These are phyloP conservation scores for Chloromyia formosa DNA, from an alignment of 2,888 invertebrate species.

Conservation along the genomic window DNA sequence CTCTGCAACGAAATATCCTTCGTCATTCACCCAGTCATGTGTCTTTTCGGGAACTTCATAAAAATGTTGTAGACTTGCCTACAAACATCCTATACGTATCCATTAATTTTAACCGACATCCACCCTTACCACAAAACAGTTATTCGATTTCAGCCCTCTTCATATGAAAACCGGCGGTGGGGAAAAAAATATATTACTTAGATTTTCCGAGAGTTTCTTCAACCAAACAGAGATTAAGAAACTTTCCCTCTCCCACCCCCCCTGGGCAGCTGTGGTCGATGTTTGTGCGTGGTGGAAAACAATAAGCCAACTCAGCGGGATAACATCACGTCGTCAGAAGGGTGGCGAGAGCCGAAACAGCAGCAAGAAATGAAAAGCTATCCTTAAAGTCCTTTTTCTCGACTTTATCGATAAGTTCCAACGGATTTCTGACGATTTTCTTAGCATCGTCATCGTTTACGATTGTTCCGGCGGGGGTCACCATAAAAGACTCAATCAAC, in stretches of 20 bases:
- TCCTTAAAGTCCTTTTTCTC: no score
- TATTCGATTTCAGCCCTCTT: no score
- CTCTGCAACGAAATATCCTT: constrained; percentile 23
- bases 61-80: constrained; percentile 31
- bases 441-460: not conserved
- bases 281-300: constrained; percentile 21
- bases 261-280: not conserved
- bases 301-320: constrained; percentile 38
- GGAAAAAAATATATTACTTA: not conserved
- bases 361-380: not conserved
- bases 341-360: not conserved
- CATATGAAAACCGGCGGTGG: no score
- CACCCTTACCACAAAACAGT: not conserved
- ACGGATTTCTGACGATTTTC: constrained; percentile 16
- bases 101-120: constrained; percentile 17
- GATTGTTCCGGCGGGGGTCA: not conserved
- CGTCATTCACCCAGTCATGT: constrained; percentile 32
- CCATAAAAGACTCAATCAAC: constrained; percentile 35
- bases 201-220: no score
- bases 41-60: constrained; percentile 20
- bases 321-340: not conserved
- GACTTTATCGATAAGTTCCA: constrained; percentile 19
- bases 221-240: no score
- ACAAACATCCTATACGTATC: constrained; percentile 5
- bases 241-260: not conserved